These are phyloP conservation scores for Solea senegalensis DNA, from an alignment of 2,113 vertebrate species.

Conservation along the genomic window DNA sequence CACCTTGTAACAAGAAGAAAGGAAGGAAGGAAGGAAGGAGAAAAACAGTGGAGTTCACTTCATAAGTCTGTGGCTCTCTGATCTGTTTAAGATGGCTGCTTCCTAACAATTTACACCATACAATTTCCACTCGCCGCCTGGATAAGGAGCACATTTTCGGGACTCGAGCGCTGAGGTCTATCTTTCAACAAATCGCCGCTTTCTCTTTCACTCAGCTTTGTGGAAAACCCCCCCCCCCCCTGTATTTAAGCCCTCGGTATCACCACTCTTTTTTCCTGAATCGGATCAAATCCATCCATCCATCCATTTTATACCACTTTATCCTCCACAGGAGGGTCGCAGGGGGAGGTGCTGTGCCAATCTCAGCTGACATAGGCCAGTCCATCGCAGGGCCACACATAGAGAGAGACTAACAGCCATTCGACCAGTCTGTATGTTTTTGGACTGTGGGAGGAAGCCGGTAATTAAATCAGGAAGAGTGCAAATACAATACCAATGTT, in stretches of 20 bases:
- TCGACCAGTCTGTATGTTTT: too few species aligned
- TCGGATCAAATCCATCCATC: background rate
- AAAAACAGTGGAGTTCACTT: background rate
- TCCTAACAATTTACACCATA: background rate
- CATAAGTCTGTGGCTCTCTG: conserved; percentile 17
- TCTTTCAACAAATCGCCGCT: background rate
- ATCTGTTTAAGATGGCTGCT: conserved; percentile 20
- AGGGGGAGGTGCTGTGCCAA: too few species aligned
- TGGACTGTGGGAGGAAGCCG: too few species aligned
- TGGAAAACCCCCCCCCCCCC: background rate
- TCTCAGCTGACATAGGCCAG: too few species aligned
- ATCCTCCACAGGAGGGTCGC: too few species aligned
- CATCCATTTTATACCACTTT: too few species aligned
- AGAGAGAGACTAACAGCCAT: too few species aligned
- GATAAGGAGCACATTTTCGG: background rate
- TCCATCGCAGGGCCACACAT: too few species aligned
- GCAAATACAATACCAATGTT: background rate
- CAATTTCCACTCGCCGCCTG: background rate
- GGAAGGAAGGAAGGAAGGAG: background rate
- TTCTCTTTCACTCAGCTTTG: background rate
- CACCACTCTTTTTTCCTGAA: background rate
- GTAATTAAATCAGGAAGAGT: background rate
- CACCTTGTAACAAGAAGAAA: background rate
- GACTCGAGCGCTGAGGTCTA: background rate
- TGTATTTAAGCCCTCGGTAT: background rate